Evolutionary conservation across 2,797 vertebrate genomes (phyloP), one percentile per base, ranked within the genome.

Genomic region (Austrolebias charrua): DNA sequence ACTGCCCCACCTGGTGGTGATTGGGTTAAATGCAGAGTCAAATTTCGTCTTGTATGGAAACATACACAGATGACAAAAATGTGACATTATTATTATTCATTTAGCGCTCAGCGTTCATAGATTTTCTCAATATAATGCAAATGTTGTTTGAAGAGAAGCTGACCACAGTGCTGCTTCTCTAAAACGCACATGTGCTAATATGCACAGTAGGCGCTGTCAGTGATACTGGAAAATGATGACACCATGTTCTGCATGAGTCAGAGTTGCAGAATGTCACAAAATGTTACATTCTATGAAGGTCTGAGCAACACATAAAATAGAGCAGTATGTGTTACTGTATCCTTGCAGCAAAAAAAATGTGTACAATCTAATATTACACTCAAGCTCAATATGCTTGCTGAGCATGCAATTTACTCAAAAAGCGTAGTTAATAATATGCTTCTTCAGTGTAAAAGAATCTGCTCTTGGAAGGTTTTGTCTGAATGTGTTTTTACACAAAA

Each of bases 211-310:
- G 67, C 18, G 20, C 44, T 14, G 51, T 71, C 52, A 62, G 60
- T 49, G 54, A 47, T 76, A 69, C 60, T 51, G 55, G 40, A 54
- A 56, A 74, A 38, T 67, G 76, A 67, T 19, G 18, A 49, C 55
- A 49, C 33, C 16, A 46, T 60, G 65, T 12, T 57, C 54, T 46
- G 48, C 8, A 10, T 82, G 87, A 85, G 66, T 86, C 87, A 84
- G 57, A 68, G 75, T 63, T 76, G 77, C 56, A 55, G 66, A 73
- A 65, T 82, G 69, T 84, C 79, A 83, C 31, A 35, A 54, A 63
- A 60, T 62, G 61, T 75, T 45, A 69, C 42, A 73, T 60, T 76
- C 71, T 63, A 45, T 60, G 46, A 24, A 42, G 14, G 56, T 29
- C 35, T 73, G 11, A 24, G 63, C 44, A 65, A 62, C 72, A 65